Evolutionary conservation across 2,888 invertebrate species (phyloP), one percentile per base, ranked within the genome.

Genomic region (Amitus sp.): DNA sequence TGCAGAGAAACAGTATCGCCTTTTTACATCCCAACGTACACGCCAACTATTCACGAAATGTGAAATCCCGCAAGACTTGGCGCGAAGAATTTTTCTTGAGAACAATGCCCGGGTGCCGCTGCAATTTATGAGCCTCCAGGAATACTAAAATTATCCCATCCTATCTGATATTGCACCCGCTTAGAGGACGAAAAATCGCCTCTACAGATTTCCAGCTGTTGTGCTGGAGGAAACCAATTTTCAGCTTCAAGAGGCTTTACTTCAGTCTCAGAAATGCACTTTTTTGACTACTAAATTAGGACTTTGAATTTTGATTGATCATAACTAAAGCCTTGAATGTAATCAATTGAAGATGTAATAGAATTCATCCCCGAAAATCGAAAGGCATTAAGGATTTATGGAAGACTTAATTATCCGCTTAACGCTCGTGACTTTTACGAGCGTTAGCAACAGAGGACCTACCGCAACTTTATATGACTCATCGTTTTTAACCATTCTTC

Each of bases 391-490:
- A 60, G 61, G 50, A 61, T 57, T 65, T 65, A 65, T 64, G 57
- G 60, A 64, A 60, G 56, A 59, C 56, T 60, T 64, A 60, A 64
- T 64, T 64, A 64, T 57, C 51, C 45, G 47, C 62, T 49, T 47
- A 61, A 57, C 49, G 56, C 62, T 60, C 65, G 61, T 67, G 65
- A 51, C 63, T 67, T 69, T 67, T 66, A 69, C 66, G 69, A 69
- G 69, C 61, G 61, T 62, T 65, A 60, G 54, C 62, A 49, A 60
- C 54, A 52, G 54, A 55, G 61, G 62, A 66, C 66, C 60, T 65
- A 63, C 63, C 64, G 59, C 67, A 64, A 67, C 60, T 66, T 65
- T 62, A 67, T 67, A 58, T 56, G 53, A 65, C 67, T 52, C 55
- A 62, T 45, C 49, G 45, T 59, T 65, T 56, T 65, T 66, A 66